Conservation (phyloP, 2,797 vertebrate genomes). For the Bradypus variegatus region DNA sequence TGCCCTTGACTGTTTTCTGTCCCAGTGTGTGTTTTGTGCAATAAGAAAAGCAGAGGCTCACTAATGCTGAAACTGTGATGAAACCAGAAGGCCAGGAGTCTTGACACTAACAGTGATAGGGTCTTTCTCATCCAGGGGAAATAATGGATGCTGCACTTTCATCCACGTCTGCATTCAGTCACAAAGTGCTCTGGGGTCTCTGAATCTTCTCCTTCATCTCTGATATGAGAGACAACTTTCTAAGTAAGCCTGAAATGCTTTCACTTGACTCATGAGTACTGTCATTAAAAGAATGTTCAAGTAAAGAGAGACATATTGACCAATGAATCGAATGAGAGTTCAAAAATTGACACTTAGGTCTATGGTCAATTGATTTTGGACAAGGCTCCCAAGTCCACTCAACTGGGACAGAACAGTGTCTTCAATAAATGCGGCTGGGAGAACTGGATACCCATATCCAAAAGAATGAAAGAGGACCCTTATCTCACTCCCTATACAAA, state of each 20-base stretch:
- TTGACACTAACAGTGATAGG: not conserved
- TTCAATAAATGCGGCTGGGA: too few relatives aligned
- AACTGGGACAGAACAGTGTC: too few relatives aligned
- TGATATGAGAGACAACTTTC: not conserved
- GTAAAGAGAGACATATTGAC: too few relatives aligned
- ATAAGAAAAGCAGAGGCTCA: not conserved
- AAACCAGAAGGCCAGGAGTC: not conserved
- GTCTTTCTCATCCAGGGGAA: not conserved
- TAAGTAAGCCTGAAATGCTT: not conserved
- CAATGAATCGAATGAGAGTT: too few relatives aligned
- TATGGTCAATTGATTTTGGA: too few relatives aligned
- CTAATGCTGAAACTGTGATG: not conserved
- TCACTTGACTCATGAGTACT: not conserved
- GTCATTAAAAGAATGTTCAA: not conserved
- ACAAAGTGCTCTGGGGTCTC: not conserved
- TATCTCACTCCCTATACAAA: too few relatives aligned
- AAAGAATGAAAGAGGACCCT: too few relatives aligned
- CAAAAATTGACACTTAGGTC: too few relatives aligned
- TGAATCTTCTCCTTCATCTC: not conserved
- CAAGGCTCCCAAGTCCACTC: too few relatives aligned
- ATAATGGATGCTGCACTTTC: not conserved
- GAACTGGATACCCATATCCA: too few relatives aligned
- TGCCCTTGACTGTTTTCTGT: not conserved
- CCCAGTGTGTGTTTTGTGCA: not conserved
- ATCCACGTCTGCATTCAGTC: not conserved